Evolutionary conservation across 2,888 invertebrate genomes (phyloP), one percentile per base, ranked within the genome.

Genomic region (Agrotis clavis): DNA sequence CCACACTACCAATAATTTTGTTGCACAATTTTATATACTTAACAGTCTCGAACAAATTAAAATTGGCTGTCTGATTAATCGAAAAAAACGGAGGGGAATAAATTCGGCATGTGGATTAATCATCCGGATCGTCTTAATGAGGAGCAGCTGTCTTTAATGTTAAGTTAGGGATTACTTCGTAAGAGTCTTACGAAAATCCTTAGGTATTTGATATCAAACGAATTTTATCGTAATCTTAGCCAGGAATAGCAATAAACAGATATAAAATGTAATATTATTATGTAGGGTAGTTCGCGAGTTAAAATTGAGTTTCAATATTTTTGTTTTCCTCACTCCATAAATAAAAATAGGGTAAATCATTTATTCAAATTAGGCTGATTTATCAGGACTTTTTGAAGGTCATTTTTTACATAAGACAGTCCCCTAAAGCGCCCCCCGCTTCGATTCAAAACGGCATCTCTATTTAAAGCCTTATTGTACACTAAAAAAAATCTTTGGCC

Each of bases 141-240:
- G 19, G 21, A n/a, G 2, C 21, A 9, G 16, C 50, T 18, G 14
- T 45, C 51, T 68, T 41, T 53, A 51, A 19, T 53, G 14, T 18
- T 45, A 14, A 53, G 25, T 19, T 13, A 21, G 14, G 53, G 53
- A 69, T 69, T 35, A 69, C 30, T 1, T 41, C 0, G 11, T 21
- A n/a, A 69, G 35, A 54, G 19, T 54, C 45, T 54, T 68, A 35
- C 21, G 21, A n/a, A 47, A 68, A 69, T 68, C 53, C 45, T 67
- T 4, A n/a, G n/a, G n/a, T n/a, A 35, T 48, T 35, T 35, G n/a
- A 48, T 6, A 21, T 66, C 35, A 67, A 67, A 35, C 0, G 45
- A 21, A 13, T 35, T n/a, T 57, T 35, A 30, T 57, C 56, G 56
- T 57, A 19, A n/a, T 57, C 21, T 35, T 11, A 14, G 2, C 14